Evolutionary conservation across 2,797 vertebrate species (phyloP), one percentile per base, ranked within the genome.

Genomic region (Ateles fusciceps): DNA sequence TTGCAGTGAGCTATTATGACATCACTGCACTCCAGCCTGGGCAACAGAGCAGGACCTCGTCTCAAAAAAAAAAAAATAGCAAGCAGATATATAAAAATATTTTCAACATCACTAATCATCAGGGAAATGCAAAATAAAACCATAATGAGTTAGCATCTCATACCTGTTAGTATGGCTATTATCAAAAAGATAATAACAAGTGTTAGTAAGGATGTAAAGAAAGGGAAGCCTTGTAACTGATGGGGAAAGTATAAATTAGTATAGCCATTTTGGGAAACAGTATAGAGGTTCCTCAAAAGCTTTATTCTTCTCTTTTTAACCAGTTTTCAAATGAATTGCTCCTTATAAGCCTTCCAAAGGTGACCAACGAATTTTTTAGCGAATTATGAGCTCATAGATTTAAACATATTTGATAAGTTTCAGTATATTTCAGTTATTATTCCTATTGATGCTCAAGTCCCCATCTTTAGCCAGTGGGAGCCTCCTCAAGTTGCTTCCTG

Each of bases 291-390:
- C 39, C 64, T 52, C 61, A 26, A 44, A 92, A 72, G 46, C 44
- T 46, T 1, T 44, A 57, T 55, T 76, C 13, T 48, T 36, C n/a
- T 76, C 39, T 88, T 90, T 93, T 42, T 44, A 87, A 78, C 33
- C 26, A 88, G 76, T 91, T 96, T 91, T 95, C 91, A 95, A 96
- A 83, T 88, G 21, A 91, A 79, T 42, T 96, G 26, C 42, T 88
- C 76, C 80, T 95, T 86, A 46, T 94, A 64, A 64, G 61, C 33
- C 75, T 84, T 95, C 59, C n/a, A 84, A 91, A 93, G 28, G 24
- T 88, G 26, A 93, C 7, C 55, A 92, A 83, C 33, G 12, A 78
- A 76, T 61, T 95, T 61, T 74, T 87, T 61, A 95, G 42, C 46
- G 71, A 90, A 95, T 90, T 46, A 87, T 79, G 30, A 79, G 52